Base-by-base conservation (phyloP, 2,113 vertebrate genomes). In the Microcebus jonahi region DNA sequence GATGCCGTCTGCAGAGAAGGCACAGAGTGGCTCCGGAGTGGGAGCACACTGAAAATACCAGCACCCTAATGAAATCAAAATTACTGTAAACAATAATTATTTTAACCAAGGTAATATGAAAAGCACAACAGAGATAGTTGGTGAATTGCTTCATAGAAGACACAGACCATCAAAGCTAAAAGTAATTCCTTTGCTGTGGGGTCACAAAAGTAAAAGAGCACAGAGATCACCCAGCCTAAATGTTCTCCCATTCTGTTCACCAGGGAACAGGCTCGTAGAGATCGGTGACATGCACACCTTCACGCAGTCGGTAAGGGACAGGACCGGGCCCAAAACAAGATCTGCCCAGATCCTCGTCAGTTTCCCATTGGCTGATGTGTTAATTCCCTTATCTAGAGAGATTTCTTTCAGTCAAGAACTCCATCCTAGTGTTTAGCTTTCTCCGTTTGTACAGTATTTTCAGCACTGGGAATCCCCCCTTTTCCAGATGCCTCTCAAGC, bases 181-280 rank as follows among this genome's bases (percentile, higher is more conserved):
- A 45, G 48, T 25, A 11, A 6, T 12, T 27, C 23, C 36, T 82
- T 76, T 93, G 67, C 59, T n/a, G 4, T 6, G 11, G 86, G 50
- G 18, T 93, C 34, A 81, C 39, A 81, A 21, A 73, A 23, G 34
- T 45, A n/a, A 84, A 63, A 36, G 42, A 31, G 6, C 23, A 53
- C 0, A 2, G 3, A 27, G 48, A 12, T 65, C 13, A 6, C 15
- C 34, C 31, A 81, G 0, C 27, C 4, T 36, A 36, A 42, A 57
- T 9, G 8, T 14, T 29, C 77, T 42, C 18, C 65, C 68, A 34
- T 63, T 88, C 29, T 77, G 13, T 79, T 88, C 53, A 34, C 23
- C 53, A 61, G 82, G n/a, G 53, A 45, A 13, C 21, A 75, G 10
- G 15, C 8, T 76, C 15, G 2, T 3, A 14, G 21, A 29, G 4